Evolutionary conservation across 1,140 invertebrate genomes (phyloP).

Genomic region (Macrobrachium nipponense): DNA sequence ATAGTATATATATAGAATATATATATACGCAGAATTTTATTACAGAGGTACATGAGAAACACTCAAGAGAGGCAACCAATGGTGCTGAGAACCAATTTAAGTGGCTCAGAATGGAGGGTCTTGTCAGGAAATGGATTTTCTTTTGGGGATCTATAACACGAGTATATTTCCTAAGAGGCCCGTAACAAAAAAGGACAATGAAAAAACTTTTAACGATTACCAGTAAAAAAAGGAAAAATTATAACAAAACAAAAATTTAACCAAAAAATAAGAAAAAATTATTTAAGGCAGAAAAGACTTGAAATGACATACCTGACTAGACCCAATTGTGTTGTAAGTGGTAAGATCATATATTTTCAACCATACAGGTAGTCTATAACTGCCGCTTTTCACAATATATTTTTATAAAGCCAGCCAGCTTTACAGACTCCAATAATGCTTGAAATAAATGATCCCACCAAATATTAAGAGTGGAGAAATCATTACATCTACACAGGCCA

Average conservation of each 20-base stretch:
- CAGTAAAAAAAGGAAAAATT: not conserved
- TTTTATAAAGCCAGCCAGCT: conserved; percentile 37
- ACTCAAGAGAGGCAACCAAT: conserved; percentile 59
- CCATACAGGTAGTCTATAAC: conserved; percentile 41
- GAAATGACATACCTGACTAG: conserved; percentile 35
- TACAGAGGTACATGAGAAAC: conserved; percentile 57
- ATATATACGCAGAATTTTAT: conserved; percentile 46
- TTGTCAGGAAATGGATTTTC: conserved; percentile 42
- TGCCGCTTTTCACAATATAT: conserved; percentile 30
- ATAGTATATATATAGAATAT: conserved; percentile 3
- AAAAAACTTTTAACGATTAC: not conserved
- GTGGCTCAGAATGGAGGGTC: conserved; percentile 53
- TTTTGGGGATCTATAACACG: conserved; percentile 5
- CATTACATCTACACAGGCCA: conserved; percentile 57
- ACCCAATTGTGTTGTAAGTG: conserved; percentile 37
- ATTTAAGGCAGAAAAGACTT: not conserved
- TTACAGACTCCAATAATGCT: conserved; percentile 32
- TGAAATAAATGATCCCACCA: conserved; percentile 57
- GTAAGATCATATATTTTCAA: conserved; percentile 55
- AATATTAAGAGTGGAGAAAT: conserved; percentile 38
- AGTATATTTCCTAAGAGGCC: not conserved
- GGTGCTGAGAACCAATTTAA: conserved; percentile 62
- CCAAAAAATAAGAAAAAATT: not conserved
- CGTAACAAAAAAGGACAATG: not conserved
- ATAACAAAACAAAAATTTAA: not conserved